These are phyloP conservation scores for Takifugu rubripes DNA, from an alignment of 2,797 vertebrate genomes.

Conservation along the genomic window DNA sequence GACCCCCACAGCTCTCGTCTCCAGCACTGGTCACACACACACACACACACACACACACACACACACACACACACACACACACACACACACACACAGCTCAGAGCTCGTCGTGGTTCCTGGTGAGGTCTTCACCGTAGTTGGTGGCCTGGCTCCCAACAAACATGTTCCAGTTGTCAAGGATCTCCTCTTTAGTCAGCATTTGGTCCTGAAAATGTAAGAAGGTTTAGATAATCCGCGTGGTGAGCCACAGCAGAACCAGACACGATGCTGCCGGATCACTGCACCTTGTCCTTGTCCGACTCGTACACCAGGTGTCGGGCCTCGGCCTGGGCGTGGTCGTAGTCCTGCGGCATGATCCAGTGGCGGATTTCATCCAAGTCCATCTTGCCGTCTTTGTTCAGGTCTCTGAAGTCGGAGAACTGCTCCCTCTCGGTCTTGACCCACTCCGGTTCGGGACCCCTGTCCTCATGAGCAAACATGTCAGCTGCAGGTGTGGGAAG, in stretches of 20 bases:
- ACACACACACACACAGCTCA: slow-evolving; percentile 67
- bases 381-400: slow-evolving; percentile 97
- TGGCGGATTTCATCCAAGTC: slow-evolving; percentile 93
- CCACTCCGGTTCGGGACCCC: slow-evolving; percentile 93
- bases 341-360: slow-evolving; percentile 97
- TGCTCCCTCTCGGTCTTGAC: slow-evolving; percentile 92
- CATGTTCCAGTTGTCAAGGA: slow-evolving; percentile 99
- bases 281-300: slow-evolving; percentile 93
- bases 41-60: slow-evolving; percentile 1
- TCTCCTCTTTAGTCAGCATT: slow-evolving; percentile 89
- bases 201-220: slow-evolving; percentile 78
- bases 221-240: not conserved
- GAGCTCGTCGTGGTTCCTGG: slow-evolving; percentile 91
- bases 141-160: slow-evolving; percentile 98
- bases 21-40: slow-evolving; percentile 28
- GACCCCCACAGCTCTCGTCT: slow-evolving; percentile 11
- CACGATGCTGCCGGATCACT: not conserved
- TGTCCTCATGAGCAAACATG: slow-evolving; percentile 96
- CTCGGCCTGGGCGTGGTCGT: slow-evolving; percentile 94
- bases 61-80: not conserved
- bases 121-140: slow-evolving; percentile 97
- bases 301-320: slow-evolving; percentile 94
- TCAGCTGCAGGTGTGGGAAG: slow-evolving; percentile 78
- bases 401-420: slow-evolving; percentile 94
- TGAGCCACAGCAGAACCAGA: not conserved